phyloP scores from a whole-genome alignment of 2,113 vertebrate species.

The Leptobrachium ailaonicum region DNA sequence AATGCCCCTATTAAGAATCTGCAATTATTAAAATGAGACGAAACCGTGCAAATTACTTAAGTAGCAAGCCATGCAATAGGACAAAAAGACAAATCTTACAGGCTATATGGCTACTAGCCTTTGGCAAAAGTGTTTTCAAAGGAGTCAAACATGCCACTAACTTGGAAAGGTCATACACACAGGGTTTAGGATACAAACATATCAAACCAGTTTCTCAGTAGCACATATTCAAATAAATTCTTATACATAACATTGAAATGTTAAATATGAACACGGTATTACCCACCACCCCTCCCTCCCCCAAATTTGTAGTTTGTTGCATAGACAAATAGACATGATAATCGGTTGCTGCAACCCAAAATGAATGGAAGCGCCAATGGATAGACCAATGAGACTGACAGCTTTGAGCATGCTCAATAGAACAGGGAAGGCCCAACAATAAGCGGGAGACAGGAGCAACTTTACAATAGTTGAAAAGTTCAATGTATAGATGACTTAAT shows the following conservation, averaged over 20 bases:
- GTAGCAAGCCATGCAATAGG: constrained; percentile 89
- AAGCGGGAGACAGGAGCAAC: constrained; percentile 53
- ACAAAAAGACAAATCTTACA: constrained; percentile 78
- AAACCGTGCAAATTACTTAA: constrained; percentile 80
- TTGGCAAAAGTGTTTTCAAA: constrained; percentile 84
- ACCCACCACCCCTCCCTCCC: constrained; percentile 54
- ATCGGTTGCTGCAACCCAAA: constrained; percentile 70
- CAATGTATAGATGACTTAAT: constrained; percentile 40
- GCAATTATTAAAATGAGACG: constrained; percentile 78
- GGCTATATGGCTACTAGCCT: constrained; percentile 84
- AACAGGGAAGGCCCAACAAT: constrained; percentile 63
- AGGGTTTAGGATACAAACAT: constrained; percentile 76
- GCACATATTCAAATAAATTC: constrained; percentile 75
- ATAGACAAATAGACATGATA: constrained; percentile 93
- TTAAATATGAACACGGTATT: constrained; percentile 73
- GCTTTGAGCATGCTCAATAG: constrained; percentile 53
- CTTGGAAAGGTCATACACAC: constrained; percentile 81
- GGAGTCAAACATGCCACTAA: constrained; percentile 92
- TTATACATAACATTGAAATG: constrained; percentile 75
- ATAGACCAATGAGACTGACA: constrained; percentile 53
- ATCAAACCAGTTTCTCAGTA: constrained; percentile 70
- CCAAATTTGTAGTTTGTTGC: constrained; percentile 94
- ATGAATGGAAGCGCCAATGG: constrained; percentile 61
- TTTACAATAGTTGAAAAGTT: constrained; percentile 41
- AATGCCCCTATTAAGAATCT: constrained; percentile 68